Base-by-base conservation (phyloP, 2,888 invertebrate genomes). In the Dromius quadrimaculatus region DNA sequence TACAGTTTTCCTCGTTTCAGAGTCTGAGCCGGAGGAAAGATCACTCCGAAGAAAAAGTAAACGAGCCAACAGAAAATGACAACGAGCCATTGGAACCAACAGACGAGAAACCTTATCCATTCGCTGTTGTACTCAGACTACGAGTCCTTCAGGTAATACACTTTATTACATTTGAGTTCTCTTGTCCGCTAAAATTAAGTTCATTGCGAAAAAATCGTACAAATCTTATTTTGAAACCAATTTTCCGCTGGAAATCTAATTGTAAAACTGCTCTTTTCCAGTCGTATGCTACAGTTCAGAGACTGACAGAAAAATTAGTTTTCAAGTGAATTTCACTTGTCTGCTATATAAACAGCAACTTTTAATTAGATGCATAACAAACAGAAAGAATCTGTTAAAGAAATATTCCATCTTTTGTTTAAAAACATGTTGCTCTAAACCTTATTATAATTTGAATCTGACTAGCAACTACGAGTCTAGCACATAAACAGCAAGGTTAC, bases 111-210 rank as follows among this genome's bases (percentile, higher is more conserved):
- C 78, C 82, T n/a, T 88, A 88, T 76, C 88, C 87, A 5, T 83
- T 88, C 74, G 88, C 88, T 22, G 79, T 86, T 70, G 85, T 88
- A 9, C 79, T 88, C 32, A 80, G 88, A 71, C 82, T 88, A 15
- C 80, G 88, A 64, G 88, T 88, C 6, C 76, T 88, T 69, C 88
- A 88, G 85, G 88, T 87, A 74, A 76, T 73, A 22, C 41, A 5
- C 20, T 62, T 62, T 62, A 62, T 62, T 62, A 47, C 64, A 22
- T 47, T 47, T 47, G 8, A 47, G 32, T 38, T 38, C 61, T 54
- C 38, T 15, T 28, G 9, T 2, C 19, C 19, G 22, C 8, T 61
- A 36, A 43, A 70, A 63, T 63, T 47, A 63, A 45, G 22, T 47
- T 62, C 45, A 15, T 9, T 19, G 6, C 13, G 23, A 13, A 28